phyloP scores from a whole-genome alignment of 2,797 vertebrate species.

The Tadarida brasiliensis region DNA sequence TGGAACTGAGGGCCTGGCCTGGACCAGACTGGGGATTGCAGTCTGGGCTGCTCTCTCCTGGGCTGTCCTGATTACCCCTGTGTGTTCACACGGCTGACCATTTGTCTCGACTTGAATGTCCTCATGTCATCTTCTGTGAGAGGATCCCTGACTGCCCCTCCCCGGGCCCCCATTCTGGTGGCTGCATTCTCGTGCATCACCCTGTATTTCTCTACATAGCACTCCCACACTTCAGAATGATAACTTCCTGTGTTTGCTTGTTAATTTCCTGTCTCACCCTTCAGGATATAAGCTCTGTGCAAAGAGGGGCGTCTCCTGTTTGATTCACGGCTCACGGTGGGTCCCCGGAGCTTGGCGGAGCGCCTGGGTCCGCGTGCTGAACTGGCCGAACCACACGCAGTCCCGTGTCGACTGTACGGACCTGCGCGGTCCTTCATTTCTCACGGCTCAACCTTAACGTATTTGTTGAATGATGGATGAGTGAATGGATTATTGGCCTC shows the following conservation, averaged over 20 bases:
- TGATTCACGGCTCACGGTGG: neutral
- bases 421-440: fast-evolving
- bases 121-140: neutral
- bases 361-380: neutral
- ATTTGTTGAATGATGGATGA: constrained; percentile 28
- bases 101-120: neutral
- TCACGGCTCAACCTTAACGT: neutral
- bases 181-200: neutral
- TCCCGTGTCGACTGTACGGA: fast-evolving
- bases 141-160: neutral
- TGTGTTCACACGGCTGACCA: neutral
- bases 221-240: neutral
- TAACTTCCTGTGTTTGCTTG: neutral
- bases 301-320: neutral
- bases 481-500: constrained; percentile 6
- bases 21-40: neutral
- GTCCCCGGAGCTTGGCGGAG: fast-evolving
- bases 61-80: neutral
- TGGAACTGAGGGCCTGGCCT: neutral
- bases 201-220: neutral
- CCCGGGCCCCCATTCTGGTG: neutral
- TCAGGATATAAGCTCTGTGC: neutral
- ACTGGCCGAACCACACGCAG: fast-evolving
- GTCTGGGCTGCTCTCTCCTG: neutral
- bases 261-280: neutral